Percentiles rank a stretch among this genome's conserved stretches.
Evolutionary conservation across 2,888 invertebrate genomes (phyloP).

Genomic region (Gymnoscelis rufifasciata): DNA sequence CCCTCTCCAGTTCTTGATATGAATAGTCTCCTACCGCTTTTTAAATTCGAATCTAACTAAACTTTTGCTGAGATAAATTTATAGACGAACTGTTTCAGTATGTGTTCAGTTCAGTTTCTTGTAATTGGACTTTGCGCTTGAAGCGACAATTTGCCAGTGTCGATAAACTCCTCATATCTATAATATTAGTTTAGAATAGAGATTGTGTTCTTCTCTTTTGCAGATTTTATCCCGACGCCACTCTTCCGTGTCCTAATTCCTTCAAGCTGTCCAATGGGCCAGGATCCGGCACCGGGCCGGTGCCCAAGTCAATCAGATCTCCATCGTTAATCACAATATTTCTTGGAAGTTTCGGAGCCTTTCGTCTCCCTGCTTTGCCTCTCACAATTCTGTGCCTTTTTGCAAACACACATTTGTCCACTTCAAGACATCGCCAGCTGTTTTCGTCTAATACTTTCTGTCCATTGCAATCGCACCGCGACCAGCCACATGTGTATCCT

Average conservation of each 20-base stretch:
- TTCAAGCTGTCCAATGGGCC: background rate
- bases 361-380: slow-evolving; percentile 7
- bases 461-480: slow-evolving; percentile 60
- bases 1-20: no score
- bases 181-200: no score
- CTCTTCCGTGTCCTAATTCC: background rate
- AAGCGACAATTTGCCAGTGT: no score
- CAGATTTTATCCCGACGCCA: background rate
- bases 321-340: slow-evolving; percentile 15
- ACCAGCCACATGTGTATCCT: slow-evolving; percentile 70
- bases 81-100: no score
- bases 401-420: slow-evolving; percentile 25
- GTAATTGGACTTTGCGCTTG: no score
- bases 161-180: no score
- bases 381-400: slow-evolving; percentile 10
- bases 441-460: slow-evolving; percentile 43
- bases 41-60: no score
- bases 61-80: no score
- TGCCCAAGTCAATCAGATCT: slow-evolving; percentile 12
- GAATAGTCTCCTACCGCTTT: no score
- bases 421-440: slow-evolving; percentile 34
- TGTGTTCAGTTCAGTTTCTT: no score
- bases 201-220: background rate
- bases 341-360: slow-evolving; percentile 2
- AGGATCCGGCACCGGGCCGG: background rate